Conservation (phyloP, 2,797 vertebrate species). For the Gouania willdenowi region DNA sequence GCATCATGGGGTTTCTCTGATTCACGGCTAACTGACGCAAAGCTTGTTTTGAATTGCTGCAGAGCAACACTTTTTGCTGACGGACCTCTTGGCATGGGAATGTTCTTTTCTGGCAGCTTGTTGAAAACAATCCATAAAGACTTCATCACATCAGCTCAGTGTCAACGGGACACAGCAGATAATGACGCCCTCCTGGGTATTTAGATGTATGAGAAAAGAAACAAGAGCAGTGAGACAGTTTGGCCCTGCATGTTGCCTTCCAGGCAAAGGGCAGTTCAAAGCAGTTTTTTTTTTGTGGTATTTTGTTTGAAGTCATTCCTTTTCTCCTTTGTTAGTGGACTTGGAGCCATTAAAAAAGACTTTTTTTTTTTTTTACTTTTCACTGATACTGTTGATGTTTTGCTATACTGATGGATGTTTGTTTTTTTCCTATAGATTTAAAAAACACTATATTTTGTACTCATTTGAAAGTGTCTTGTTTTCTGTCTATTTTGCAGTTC, state of each 20-base stretch:
- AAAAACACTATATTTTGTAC: no score
- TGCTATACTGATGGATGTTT: no score
- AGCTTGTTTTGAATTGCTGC: background rate
- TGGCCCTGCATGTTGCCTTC: conserved; percentile 52
- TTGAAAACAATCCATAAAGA: background rate
- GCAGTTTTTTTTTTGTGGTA: conserved; percentile 42
- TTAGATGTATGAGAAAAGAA: conserved; percentile 76
- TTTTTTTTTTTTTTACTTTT: conserved; percentile 12
- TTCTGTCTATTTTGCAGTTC: background rate
- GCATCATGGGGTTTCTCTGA: conserved; percentile 87
- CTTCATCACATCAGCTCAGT: conserved; percentile 18
- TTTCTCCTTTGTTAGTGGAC: conserved; percentile 29
- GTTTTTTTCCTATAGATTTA: no score
- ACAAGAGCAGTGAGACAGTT: conserved; percentile 36
- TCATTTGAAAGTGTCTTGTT: no score
- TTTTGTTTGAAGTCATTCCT: conserved; percentile 41
- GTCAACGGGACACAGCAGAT: no score
- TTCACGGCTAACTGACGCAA: conserved; percentile 74
- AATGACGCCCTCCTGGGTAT: conserved; percentile 62
- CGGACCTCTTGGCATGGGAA: background rate
- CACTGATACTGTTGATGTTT: conserved; percentile 6
- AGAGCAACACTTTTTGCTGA: no score
- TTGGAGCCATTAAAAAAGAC: no score
- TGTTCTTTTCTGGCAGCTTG: background rate
- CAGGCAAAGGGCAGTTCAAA: conserved; percentile 77